phyloP scores from a whole-genome alignment of 2,888 invertebrate species.

The Melipona bicolor region DNA sequence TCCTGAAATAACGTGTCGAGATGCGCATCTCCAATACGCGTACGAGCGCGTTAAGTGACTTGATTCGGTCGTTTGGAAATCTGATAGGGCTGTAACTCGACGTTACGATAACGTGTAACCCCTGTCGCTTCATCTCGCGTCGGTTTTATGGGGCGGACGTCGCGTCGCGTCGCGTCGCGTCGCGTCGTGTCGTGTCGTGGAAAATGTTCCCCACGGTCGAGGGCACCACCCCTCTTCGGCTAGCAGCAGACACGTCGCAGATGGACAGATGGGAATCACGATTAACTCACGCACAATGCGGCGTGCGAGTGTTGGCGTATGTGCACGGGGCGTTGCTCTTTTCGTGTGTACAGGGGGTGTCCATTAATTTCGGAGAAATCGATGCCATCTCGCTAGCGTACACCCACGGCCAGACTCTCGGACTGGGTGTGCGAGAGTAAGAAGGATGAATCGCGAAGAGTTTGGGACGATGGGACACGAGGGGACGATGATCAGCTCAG shows the following conservation, averaged over 20 bases:
- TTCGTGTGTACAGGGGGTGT: conserved; percentile 73
- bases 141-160: conserved; percentile 51
- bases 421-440: not conserved
- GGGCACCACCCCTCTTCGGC: conserved; percentile 3
- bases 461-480: conserved; percentile 8
- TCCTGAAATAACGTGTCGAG: not conserved
- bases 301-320: conserved; percentile 18
- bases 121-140: conserved; percentile 24
- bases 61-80: conserved; percentile 65
- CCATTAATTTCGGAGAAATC: conserved; percentile 78
- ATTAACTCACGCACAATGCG: conserved; percentile 77
- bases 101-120: conserved; percentile 74
- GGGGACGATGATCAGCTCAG: conserved; percentile 71
- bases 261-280: conserved; percentile 80
- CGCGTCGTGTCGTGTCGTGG: conserved; percentile 45
- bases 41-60: conserved; percentile 4
- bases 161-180: conserved; percentile 52
- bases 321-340: conserved; percentile 80
- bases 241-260: conserved; percentile 58
- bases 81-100: conserved; percentile 51
- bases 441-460: conserved; percentile 8
- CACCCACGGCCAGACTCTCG: not conserved
- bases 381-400: conserved; percentile 65
- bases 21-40: not conserved
- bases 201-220: conserved; percentile 30